Conservation (phyloP, 1,140 invertebrate genomes). For the Drosophila nikananu region DNA sequence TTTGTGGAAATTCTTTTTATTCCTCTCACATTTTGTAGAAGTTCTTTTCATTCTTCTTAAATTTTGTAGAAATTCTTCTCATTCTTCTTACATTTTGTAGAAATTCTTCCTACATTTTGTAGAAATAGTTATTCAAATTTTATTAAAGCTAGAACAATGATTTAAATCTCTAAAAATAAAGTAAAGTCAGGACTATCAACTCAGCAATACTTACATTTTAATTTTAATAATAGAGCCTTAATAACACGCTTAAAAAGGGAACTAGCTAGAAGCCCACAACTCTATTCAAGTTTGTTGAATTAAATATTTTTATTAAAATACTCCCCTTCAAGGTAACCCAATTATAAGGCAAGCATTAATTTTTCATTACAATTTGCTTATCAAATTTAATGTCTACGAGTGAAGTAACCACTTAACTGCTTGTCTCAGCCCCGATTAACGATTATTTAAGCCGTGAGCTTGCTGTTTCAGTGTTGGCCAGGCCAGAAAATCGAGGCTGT, state of each 20-base stretch:
- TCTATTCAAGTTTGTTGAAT: too few species aligned
- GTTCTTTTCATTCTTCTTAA: too few species aligned
- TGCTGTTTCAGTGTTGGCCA: slow-evolving; percentile 19
- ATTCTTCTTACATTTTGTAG: neutral
- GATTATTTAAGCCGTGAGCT: neutral
- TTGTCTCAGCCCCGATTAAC: neutral
- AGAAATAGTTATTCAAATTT: too few species aligned
- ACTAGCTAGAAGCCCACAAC: too few species aligned
- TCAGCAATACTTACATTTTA: neutral
- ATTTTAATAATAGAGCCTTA: neutral
- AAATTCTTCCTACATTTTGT: too few species aligned
- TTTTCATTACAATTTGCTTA: neutral
- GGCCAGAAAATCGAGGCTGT: neutral
- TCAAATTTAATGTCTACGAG: neutral
- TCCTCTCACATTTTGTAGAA: too few species aligned
- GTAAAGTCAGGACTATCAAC: neutral
- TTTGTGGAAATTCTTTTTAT: too few species aligned
- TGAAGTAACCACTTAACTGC: neutral
- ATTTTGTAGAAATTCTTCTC: too few species aligned
- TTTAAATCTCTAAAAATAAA: neutral
- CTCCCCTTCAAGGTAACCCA: neutral
- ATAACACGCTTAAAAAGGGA: too few species aligned
- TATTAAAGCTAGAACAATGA: too few species aligned
- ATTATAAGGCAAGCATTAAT: neutral
- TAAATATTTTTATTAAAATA: neutral